Evolutionary conservation across 2,888 invertebrate genomes (phyloP), one percentile per base, ranked within the genome.

Genomic region (Scrobipalpa costella): DNA sequence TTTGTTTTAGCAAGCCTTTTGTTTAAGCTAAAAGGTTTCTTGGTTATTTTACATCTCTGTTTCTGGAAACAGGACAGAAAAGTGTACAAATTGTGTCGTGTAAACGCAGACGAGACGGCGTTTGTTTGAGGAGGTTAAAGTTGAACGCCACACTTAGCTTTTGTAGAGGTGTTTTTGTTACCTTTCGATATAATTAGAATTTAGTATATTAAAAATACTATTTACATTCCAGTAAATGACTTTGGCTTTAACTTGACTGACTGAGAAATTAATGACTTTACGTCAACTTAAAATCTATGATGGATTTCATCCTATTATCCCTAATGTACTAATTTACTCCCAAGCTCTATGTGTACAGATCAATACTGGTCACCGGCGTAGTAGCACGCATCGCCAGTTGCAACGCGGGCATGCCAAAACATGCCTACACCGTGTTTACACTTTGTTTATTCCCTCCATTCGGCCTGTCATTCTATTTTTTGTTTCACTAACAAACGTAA

Each of bases 1-100:
- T 69, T 62, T 69, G 65, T 73, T 68, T 72, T 66, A 66, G 64
- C 64, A 60, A 55, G 64, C 64, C 65, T 69, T 68, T 70, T 69
- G 64, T 73, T 71, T 71, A 68, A 67, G 52, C 67, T 68, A 65
- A 63, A 36, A 65, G 60, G 66, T 69, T 68, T 64, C 59, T 67
- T 62, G 57, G 69, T 69, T 65, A 68, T 71, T 67, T 65, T 63
- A 61, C 57, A 62, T 50, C 69, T 71, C 62, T 52, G 58, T 57
- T 61, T 47, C 27, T 36, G 21, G 38, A 49, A 58, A 49, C 17
- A 11, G 15, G n/a, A 34, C 55, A 55, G 55, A 52, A 27, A 27
- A 8, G 15, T 34, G 55, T 34, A 52, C 9, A 52, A 21, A 21
- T 52, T 21, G 13, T 52, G 19, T 21, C 11, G 19, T 52, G 49